Conservation (phyloP, 2,888 invertebrate species). For the Chrysolina haemoptera region DNA sequence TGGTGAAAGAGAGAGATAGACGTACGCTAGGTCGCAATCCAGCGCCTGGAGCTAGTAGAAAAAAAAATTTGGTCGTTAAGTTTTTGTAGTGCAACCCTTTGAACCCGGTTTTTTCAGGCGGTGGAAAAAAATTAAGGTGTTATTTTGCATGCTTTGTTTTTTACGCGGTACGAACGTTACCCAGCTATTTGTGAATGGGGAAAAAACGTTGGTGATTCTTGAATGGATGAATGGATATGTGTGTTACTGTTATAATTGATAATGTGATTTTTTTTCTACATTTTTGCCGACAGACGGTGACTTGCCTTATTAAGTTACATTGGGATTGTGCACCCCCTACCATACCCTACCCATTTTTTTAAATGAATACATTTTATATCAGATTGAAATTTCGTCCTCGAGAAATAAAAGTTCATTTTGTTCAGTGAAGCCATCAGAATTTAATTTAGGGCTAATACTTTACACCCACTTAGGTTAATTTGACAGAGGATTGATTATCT, state of each 20-base stretch:
- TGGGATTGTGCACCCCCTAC: neutral
- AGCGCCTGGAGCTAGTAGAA: constrained; percentile 42
- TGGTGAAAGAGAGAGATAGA: constrained; percentile 36
- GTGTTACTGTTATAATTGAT: constrained; percentile 19
- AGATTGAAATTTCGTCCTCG: neutral
- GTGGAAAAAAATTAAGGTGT: constrained; percentile 53
- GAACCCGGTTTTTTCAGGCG: constrained; percentile 48
- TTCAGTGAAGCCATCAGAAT: too few relatives aligned
- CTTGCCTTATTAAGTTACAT: constrained; percentile 19
- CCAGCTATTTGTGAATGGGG: constrained; percentile 33
- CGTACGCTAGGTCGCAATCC: constrained; percentile 30
- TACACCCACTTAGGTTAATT: too few relatives aligned
- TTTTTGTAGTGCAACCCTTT: constrained; percentile 50
- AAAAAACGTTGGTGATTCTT: constrained; percentile 33
- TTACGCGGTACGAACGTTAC: constrained; percentile 41
- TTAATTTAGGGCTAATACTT: too few relatives aligned
- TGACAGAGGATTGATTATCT: too few relatives aligned
- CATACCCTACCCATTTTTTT: neutral
- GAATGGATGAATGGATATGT: constrained; percentile 26
- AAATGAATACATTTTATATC: neutral
- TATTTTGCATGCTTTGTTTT: constrained; percentile 47
- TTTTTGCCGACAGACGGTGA: constrained; percentile 10
- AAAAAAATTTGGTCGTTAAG: constrained; percentile 51
- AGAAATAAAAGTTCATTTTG: neutral
- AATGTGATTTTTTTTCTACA: constrained; percentile 3